Evolutionary conservation across 2,797 vertebrate genomes (phyloP), one percentile per base, ranked within the genome.

Genomic region (Acestrorhynchus altus): DNA sequence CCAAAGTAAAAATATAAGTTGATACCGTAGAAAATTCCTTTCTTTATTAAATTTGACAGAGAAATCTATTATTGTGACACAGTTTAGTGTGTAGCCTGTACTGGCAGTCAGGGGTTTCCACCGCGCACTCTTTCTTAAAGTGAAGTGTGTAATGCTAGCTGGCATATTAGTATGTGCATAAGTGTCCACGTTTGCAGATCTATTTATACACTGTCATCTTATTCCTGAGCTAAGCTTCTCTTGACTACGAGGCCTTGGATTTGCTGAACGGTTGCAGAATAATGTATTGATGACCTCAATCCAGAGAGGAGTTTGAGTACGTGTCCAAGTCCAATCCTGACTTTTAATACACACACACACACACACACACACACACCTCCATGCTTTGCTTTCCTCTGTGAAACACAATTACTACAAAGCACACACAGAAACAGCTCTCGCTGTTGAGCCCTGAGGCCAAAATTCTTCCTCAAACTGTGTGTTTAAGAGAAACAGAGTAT

Each of bases 231-330:
- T 61, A 39, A 61, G 59, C 31, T 39, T 40, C 60, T 63, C 8
- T 12, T 63, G 16, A 63, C 60, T 63, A 20, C 1, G 35, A 63
- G 35, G 60, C 9, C 60, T 63, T 20, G 60, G 35, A 63, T 63
- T 63, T 63, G 18, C 60, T 40, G 60, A 9, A 13, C 31, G 40
- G 60, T n/a, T 18, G 8, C 20, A 5, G 16, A 63, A 11, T 31
- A 63, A 63, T 9, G 35, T 20, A 40, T 63, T 20, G 60, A 63
- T 63, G 60, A 63, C 60, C 60, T 63, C 60, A 63, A 63, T 63
- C 60, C 60, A 63, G 60, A 40, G 31, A 63, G 20, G 60, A 7
- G 18, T n/a, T 40, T 63, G 28, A 18, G 57, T 1, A 16, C 28
- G 54, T 15, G 57, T 8, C 16, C 31, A 40, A 18, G n/a, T 11